Conservation (phyloP, 2,888 invertebrate genomes). For the Scaptomyza tumidula region DNA sequence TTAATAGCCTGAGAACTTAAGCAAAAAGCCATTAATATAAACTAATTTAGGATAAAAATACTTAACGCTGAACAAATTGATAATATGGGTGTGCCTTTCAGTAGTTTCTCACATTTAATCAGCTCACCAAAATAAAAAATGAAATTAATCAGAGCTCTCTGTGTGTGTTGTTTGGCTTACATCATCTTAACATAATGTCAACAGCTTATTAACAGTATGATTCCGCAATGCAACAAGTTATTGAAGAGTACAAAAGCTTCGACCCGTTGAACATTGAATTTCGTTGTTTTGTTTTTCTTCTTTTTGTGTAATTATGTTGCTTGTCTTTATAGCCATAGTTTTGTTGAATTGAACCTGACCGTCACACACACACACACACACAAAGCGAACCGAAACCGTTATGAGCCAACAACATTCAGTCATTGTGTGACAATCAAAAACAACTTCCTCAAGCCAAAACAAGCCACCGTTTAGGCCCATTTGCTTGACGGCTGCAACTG, state of each 20-base stretch:
- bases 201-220: background rate
- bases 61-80: background rate
- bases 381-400: slow-evolving; percentile 11
- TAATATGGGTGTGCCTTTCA: background rate
- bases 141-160: background rate
- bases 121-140: background rate
- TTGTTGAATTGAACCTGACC: slow-evolving; percentile 61
- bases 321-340: slow-evolving; percentile 45
- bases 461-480: slow-evolving; percentile 38
- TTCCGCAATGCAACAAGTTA: background rate
- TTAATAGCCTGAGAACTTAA: background rate
- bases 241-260: slow-evolving; percentile 33
- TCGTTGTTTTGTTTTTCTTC: too few species aligned
- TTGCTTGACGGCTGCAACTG: slow-evolving; percentile 12
- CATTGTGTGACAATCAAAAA: slow-evolving; percentile 55
- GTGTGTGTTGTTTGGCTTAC: background rate
- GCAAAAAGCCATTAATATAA: background rate
- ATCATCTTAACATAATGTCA: background rate
- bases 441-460: slow-evolving; percentile 52
- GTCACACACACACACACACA: slow-evolving; percentile 28
- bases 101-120: background rate
- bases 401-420: slow-evolving; percentile 40
- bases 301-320: slow-evolving; percentile 29
- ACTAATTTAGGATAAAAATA: background rate
- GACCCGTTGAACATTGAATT: slow-evolving; percentile 15